A percentile compares a stretch with the other conserved stretches of the same genome.
Conservation (phyloP, 2,113 vertebrate genomes). For the Ophiodon elongatus region DNA sequence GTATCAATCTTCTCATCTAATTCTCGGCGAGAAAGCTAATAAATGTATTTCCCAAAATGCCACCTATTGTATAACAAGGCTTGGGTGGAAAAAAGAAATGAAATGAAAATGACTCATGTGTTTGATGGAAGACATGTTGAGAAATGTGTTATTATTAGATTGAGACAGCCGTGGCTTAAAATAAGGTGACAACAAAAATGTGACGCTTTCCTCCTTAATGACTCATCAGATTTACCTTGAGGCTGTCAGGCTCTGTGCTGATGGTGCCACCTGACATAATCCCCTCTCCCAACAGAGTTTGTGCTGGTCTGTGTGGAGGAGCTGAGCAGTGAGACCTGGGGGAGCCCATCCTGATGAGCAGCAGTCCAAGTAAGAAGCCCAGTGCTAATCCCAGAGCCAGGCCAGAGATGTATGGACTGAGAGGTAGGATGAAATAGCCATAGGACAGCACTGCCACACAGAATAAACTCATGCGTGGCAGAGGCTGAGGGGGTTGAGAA, state of each 20-base stretch:
- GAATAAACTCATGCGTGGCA: constrained; percentile 84
- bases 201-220: constrained; percentile 1
- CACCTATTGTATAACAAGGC: neutral
- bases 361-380: constrained; percentile 88
- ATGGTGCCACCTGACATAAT: constrained; percentile 28
- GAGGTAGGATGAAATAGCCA: constrained; percentile 87
- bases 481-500: constrained; percentile 44
- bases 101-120: neutral
- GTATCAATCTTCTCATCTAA: neutral
- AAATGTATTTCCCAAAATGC: neutral
- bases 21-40: neutral
- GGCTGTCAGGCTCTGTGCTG: constrained; percentile 41
- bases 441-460: constrained; percentile 85
- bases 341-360: constrained; percentile 84
- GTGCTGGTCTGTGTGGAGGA: constrained; percentile 28
- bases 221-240: constrained; percentile 83
- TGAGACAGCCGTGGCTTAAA: neutral
- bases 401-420: constrained; percentile 88
- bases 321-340: constrained; percentile 24
- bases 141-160: constrained; percentile 11
- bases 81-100: neutral
- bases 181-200: constrained; percentile 6
- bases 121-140: neutral
- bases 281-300: constrained; percentile 29
- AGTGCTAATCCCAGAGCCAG: constrained; percentile 86